phyloP scores from a whole-genome alignment of 2,797 vertebrate genomes.

The Mormyrus proboscirostris region DNA sequence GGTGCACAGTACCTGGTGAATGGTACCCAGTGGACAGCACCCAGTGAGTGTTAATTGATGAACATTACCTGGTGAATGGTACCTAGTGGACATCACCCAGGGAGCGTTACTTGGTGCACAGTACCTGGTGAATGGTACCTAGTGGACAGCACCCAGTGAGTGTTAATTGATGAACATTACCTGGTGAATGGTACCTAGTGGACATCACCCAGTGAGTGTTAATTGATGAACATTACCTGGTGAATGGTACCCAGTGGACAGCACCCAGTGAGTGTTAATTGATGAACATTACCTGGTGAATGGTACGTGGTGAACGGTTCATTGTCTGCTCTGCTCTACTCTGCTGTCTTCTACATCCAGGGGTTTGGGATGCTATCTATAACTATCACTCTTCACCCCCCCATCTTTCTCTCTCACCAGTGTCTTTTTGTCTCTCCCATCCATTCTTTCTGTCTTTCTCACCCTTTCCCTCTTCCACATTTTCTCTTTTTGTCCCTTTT shows the following conservation, averaged over 20 bases:
- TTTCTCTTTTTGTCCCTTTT: not conserved
- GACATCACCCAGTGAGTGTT: not conserved
- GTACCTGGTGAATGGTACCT: not conserved
- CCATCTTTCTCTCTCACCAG: not conserved
- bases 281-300: not conserved
- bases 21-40: no score
- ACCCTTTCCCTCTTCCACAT: not conserved
- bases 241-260: not conserved
- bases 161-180: not conserved
- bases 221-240: not conserved
- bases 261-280: not conserved
- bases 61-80: no score
- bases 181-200: not conserved
- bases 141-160: not conserved
- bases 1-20: not conserved
- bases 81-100: no score
- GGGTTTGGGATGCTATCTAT: not conserved
- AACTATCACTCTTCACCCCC: not conserved
- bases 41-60: no score
- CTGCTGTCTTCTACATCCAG: not conserved
- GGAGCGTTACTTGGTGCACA: not conserved
- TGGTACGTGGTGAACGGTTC: not conserved
- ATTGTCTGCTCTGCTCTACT: not conserved
- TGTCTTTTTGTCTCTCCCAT: not conserved
- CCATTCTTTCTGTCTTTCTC: not conserved